A percentile compares a stretch with the other conserved stretches of the same genome.
Evolutionary conservation across 2,113 vertebrate genomes (phyloP).

Genomic region (Hemichromis elongatus): DNA sequence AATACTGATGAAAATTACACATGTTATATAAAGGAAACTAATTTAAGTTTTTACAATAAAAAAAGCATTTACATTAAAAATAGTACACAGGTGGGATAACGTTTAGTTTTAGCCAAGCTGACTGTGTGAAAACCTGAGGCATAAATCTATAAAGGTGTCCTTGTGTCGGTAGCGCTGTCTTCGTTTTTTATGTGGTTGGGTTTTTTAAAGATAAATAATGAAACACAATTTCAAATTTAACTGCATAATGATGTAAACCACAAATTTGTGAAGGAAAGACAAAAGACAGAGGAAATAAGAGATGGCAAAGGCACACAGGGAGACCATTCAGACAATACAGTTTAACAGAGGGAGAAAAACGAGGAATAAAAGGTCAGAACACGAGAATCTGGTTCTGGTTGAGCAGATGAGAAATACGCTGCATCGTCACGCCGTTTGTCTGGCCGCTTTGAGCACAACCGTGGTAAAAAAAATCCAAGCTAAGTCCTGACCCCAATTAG

Average conservation of each 20-base stretch:
- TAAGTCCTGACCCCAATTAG: constrained; percentile 3
- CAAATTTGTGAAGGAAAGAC: background rate
- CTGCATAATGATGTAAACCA: background rate
- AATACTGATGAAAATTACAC: background rate
- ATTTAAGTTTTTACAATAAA: background rate
- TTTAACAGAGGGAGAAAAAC: background rate
- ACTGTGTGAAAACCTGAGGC: background rate
- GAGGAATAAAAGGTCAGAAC: background rate
- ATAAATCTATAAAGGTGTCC: background rate
- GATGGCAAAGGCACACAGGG: background rate
- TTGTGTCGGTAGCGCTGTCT: background rate
- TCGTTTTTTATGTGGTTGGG: background rate
- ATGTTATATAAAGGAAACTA: background rate
- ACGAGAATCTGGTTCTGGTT: background rate
- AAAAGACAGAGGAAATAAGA: background rate
- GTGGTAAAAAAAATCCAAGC: background rate
- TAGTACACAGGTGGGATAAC: background rate
- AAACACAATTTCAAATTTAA: background rate
- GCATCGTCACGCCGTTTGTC: background rate
- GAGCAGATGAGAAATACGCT: background rate
- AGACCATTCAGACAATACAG: background rate
- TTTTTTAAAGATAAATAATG: background rate
- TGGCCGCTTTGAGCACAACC: background rate
- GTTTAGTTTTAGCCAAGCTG: background rate
- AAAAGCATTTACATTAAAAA: background rate